Percentiles rank a stretch among this genome's conserved stretches.
These are phyloP conservation scores for Epirrita christyi DNA, from an alignment of 2,888 invertebrate species.

Conservation along the genomic window DNA sequence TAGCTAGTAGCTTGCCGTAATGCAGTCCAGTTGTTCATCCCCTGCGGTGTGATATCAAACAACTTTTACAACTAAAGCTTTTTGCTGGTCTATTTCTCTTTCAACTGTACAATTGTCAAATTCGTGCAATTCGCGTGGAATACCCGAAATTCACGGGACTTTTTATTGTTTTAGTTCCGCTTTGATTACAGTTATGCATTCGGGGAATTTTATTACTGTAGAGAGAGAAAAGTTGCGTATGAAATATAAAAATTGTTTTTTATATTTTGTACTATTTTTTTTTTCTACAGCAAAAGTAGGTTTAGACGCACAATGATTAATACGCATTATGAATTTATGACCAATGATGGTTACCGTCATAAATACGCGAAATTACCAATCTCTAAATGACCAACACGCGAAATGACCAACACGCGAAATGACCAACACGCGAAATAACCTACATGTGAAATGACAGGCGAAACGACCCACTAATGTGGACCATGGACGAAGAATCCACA, in stretches of 20 bases:
- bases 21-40: constrained; percentile 4
- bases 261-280: not conserved
- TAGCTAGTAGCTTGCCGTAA: not conserved
- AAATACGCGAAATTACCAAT: too few relatives aligned
- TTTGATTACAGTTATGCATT: constrained; percentile 15
- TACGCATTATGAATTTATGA: too few relatives aligned
- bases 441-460: too few relatives aligned
- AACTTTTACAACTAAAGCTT: constrained; percentile 15
- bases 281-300: too few relatives aligned
- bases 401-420: too few relatives aligned
- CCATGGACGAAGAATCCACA: too few relatives aligned
- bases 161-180: constrained; percentile 8
- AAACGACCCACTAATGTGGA: too few relatives aligned
- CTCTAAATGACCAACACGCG: too few relatives aligned
- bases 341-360: too few relatives aligned
- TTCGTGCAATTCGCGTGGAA: constrained; percentile 12
- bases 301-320: too few relatives aligned
- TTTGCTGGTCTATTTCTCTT: constrained; percentile 7
- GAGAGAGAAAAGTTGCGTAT: not conserved
- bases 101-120: constrained; percentile 13
- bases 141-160: constrained; percentile 9
- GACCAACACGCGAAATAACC: too few relatives aligned
- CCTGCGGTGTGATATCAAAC: constrained; percentile 11
- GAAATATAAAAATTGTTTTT: not conserved
- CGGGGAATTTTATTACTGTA: not conserved